Conservation (phyloP, 2,113 vertebrate genomes). For the Pterophyllum scalare region DNA sequence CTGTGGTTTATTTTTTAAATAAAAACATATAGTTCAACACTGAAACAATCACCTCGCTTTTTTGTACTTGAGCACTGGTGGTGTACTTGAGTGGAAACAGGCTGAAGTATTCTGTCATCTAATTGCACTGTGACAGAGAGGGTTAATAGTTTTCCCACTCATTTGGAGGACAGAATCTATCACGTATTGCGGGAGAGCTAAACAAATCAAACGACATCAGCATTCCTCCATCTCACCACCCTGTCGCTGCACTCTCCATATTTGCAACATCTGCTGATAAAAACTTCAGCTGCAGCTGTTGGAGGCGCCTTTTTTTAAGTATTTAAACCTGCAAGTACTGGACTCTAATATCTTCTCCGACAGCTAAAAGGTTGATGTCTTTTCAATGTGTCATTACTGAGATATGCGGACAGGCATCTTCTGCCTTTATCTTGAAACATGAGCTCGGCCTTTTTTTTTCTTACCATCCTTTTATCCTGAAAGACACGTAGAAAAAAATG, state of each 20-base stretch:
- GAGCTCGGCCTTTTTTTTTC: background rate
- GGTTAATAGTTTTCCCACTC: slow-evolving; percentile 40
- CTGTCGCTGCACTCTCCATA: slow-evolving; percentile 58
- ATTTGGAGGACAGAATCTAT: slow-evolving; percentile 31
- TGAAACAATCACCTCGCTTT: background rate
- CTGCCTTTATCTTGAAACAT: background rate
- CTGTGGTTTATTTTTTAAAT: background rate
- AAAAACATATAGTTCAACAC: background rate
- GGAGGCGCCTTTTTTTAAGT: background rate
- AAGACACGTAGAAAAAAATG: slow-evolving; percentile 19
- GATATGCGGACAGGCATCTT: background rate
- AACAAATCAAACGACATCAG: slow-evolving; percentile 48
- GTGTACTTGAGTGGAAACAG: slow-evolving; percentile 7
- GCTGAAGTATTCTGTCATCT: slow-evolving; percentile 22
- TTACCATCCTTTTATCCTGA: background rate
- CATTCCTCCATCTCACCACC: slow-evolving; percentile 72
- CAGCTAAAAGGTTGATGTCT: background rate
- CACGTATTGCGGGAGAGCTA: slow-evolving; percentile 42
- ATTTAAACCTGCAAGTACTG: slow-evolving; percentile 15
- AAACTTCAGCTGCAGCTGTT: slow-evolving; percentile 37
- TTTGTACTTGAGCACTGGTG: background rate
- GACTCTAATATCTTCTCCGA: background rate
- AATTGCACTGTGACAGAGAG: slow-evolving; percentile 23
- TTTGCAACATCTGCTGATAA: slow-evolving; percentile 75
- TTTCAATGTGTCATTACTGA: slow-evolving; percentile 11